A percentile compares a stretch with the other conserved stretches of the same genome.
Evolutionary conservation across 2,888 invertebrate species (phyloP).

Genomic region (Sclerodermus sp.): DNA sequence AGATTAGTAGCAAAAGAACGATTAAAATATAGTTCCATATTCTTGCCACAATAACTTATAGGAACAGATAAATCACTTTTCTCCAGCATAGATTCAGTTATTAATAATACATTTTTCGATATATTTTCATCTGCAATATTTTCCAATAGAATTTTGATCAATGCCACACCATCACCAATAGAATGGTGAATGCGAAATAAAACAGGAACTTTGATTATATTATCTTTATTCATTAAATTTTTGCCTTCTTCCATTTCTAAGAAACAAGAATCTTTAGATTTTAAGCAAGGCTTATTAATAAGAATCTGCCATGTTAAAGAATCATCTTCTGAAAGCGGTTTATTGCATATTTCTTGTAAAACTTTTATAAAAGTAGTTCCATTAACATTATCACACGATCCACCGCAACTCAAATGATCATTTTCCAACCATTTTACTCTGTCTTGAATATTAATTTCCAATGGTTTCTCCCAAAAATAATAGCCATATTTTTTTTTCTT

Average conservation of each 20-base stretch:
- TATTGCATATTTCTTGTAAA: conserved; percentile 55
- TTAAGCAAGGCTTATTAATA: conserved; percentile 45
- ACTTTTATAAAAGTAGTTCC: conserved; percentile 51
- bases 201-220: conserved; percentile 53
- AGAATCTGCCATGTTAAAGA: conserved; percentile 61
- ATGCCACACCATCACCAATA: conserved; percentile 61
- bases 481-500: conserved; percentile 60
- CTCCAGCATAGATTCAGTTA: conserved; percentile 1
- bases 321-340: conserved; percentile 58
- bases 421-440: conserved; percentile 58
- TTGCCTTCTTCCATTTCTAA: conserved; percentile 30
- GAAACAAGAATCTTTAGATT: conserved; percentile 18
- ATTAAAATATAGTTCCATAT: no score
- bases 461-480: conserved; percentile 59
- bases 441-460: conserved; percentile 53
- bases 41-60: no score
- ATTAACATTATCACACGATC: conserved; percentile 37
- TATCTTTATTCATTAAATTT: conserved; percentile 14
- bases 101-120: neutral
- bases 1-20: no score
- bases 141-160: conserved; percentile 59
- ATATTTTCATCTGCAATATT: conserved; percentile 54
- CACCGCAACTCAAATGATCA: conserved; percentile 30
- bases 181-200: conserved; percentile 63
- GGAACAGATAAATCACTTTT: no score